These are phyloP conservation scores for Drosophila asahinai DNA, from an alignment of 1,140 invertebrate genomes.

Conservation along the genomic window DNA sequence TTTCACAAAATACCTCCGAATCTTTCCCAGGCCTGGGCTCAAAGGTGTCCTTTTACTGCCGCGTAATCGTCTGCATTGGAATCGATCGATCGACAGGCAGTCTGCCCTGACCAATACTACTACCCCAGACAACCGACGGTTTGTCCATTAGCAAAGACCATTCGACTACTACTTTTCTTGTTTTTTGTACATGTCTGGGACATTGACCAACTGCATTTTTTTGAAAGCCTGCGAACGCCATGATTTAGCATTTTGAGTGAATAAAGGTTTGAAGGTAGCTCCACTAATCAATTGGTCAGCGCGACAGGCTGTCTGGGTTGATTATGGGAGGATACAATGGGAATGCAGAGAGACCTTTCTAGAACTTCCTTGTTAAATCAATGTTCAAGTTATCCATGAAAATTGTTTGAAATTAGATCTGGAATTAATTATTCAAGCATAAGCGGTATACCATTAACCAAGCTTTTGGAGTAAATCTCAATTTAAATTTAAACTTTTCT, in stretches of 20 bases:
- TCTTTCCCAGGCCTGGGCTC: conserved; percentile 26
- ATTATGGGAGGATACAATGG: conserved; percentile 6
- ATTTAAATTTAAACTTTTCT: too few relatives aligned
- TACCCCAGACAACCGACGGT: conserved; percentile 28
- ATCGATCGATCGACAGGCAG: conserved; percentile 48
- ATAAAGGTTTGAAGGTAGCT: conserved; percentile 24
- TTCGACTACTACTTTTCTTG: conserved; percentile 35
- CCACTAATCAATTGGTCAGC: conserved; percentile 45
- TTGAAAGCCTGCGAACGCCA: conserved; percentile 39
- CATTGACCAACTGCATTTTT: conserved; percentile 44
- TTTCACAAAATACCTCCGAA: conserved; percentile 3
- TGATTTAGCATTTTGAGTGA: conserved; percentile 43
- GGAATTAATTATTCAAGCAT: too few relatives aligned
- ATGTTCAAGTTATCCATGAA: not conserved
- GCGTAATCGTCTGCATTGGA: conserved; percentile 47
- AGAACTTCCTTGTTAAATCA: not conserved
- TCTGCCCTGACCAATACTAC: conserved; percentile 37
- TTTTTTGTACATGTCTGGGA: conserved; percentile 43
- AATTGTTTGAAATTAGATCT: too few relatives aligned
- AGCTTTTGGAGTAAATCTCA: too few relatives aligned
- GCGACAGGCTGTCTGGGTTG: conserved; percentile 43
- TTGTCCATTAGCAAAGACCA: conserved; percentile 34
- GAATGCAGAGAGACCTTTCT: not conserved
- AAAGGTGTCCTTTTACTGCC: conserved; percentile 35
- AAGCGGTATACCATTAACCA: too few relatives aligned